phyloP scores from a whole-genome alignment of 2,113 vertebrate genomes.

The Platichthys flesus region DNA sequence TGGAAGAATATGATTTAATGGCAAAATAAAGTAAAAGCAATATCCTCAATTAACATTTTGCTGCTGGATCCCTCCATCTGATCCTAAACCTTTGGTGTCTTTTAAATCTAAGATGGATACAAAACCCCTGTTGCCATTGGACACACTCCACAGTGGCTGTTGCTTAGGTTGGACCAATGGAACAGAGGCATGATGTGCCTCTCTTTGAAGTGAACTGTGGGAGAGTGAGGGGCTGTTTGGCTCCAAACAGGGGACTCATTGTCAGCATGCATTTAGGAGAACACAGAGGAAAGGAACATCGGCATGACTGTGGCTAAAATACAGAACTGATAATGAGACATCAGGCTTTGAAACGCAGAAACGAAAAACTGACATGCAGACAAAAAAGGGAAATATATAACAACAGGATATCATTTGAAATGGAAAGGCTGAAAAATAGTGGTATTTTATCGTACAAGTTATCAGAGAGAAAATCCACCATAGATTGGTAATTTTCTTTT shows the following conservation, averaged over 20 bases:
- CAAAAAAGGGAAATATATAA: neutral
- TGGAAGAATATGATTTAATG: neutral
- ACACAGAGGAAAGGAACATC: conserved; percentile 37
- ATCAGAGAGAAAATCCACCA: conserved; percentile 49
- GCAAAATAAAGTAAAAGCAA: neutral
- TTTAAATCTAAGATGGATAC: conserved; percentile 15
- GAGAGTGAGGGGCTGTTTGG: conserved; percentile 45
- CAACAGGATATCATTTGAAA: conserved; percentile 9
- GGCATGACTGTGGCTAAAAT: conserved; percentile 21
- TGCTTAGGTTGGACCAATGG: conserved; percentile 58
- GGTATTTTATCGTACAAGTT: neutral
- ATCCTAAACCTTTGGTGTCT: conserved; percentile 15
- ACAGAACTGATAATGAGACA: conserved; percentile 45
- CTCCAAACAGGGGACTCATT: conserved; percentile 67
- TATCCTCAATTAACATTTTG: conserved; percentile 2
- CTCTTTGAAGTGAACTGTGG: conserved; percentile 46
- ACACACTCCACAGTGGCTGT: conserved; percentile 44
- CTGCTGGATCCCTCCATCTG: neutral
- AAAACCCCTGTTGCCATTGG: conserved; percentile 47
- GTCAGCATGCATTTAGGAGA: conserved; percentile 61
- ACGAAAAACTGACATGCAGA: conserved; percentile 32
- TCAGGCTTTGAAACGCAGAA: conserved; percentile 1
- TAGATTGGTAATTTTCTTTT: neutral
- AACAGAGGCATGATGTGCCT: conserved; percentile 27
- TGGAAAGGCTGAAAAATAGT: conserved; percentile 8